Conservation (phyloP, 2,888 invertebrate species). For the Aleiodes leptofemur region DNA sequence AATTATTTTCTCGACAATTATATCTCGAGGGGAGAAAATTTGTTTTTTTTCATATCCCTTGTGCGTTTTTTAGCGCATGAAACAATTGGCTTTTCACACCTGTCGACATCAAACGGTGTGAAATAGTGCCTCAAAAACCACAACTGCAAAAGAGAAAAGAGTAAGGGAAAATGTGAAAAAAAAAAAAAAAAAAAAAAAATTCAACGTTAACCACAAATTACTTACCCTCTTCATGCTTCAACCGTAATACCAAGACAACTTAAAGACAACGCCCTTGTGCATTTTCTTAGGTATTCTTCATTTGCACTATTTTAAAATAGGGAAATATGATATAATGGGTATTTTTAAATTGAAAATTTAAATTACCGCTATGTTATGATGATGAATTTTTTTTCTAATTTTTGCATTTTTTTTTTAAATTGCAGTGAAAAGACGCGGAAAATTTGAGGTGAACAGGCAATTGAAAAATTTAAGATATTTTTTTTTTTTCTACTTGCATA, state of each 20-base stretch:
- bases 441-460: no score
- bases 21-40: neutral
- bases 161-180: neutral
- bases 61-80: neutral
- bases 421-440: no score
- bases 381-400: no score
- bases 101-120: conserved; percentile 32
- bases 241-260: conserved; percentile 16
- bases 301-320: neutral
- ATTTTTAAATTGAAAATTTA: no score
- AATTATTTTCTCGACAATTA: neutral
- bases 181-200: no score
- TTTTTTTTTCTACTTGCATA: no score
- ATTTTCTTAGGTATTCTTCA: neutral
- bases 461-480: no score
- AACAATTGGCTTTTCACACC: conserved; percentile 25
- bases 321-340: no score
- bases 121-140: conserved; percentile 30
- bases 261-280: conserved; percentile 9
- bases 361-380: no score
- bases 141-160: neutral
- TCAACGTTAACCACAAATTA: conserved; percentile 19
- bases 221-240: conserved; percentile 31
- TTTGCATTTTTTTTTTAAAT: no score
- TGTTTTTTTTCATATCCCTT: conserved; percentile 22